Percentiles rank a stretch among this genome's conserved stretches.
These are phyloP conservation scores for Caerostris extrusa DNA, from an alignment of 1,140 invertebrate genomes.

Conservation along the genomic window DNA sequence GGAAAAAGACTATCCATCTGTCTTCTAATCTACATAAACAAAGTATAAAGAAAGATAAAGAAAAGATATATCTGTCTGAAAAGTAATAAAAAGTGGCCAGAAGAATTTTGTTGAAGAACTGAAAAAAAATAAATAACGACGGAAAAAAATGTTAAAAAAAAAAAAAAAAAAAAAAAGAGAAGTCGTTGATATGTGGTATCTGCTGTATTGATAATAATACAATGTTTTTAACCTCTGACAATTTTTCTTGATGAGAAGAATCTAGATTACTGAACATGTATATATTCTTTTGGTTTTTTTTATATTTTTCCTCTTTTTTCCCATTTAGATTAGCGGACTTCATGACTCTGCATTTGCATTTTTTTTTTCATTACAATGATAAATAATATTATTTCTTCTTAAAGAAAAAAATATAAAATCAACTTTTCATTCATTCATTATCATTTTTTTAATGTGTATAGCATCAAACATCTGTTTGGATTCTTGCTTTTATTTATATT, in stretches of 20 bases:
- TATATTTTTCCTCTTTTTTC: background rate
- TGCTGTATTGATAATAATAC: constrained; percentile 29
- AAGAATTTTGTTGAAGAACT: background rate
- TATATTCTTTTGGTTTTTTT: background rate
- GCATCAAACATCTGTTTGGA: too few relatives aligned
- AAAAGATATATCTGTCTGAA: background rate
- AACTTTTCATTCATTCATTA: too few relatives aligned
- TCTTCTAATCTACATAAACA: constrained; percentile 71
- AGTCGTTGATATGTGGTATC: background rate
- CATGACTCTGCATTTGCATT: background rate
- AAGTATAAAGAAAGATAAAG: constrained; percentile 66
- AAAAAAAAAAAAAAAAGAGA: background rate
- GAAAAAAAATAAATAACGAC: background rate
- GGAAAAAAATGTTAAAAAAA: background rate
- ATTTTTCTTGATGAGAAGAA: background rate
- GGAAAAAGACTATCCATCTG: constrained; percentile 66
- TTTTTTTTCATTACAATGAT: background rate
- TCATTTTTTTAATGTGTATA: too few relatives aligned
- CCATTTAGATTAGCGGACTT: background rate
- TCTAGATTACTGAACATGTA: background rate
- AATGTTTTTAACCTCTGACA: background rate
- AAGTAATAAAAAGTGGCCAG: background rate
- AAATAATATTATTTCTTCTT: too few relatives aligned
- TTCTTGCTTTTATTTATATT: too few relatives aligned
- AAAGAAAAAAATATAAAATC: too few relatives aligned